A percentile compares a stretch with the other conserved stretches of the same genome.
Evolutionary conservation across 2,113 vertebrate genomes (phyloP).

Genomic region (Salvator merianae): DNA sequence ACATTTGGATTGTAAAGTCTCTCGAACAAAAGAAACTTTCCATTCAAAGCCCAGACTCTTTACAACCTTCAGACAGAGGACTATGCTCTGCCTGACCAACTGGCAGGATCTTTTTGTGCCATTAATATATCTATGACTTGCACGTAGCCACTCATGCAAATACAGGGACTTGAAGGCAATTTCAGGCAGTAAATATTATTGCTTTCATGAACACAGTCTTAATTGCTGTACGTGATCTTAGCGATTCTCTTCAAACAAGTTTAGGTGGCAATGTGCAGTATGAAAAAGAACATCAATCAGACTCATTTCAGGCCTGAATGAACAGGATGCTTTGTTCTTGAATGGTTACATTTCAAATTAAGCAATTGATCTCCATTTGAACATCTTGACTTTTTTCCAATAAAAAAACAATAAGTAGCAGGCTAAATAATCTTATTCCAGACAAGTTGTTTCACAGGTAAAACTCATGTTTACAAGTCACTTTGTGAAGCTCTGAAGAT

Average conservation of each 20-base stretch:
- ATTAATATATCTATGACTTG: neutral
- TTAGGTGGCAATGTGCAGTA: neutral
- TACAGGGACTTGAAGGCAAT: neutral
- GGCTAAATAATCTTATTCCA: slow-evolving; percentile 30
- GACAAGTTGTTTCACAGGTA: slow-evolving; percentile 46
- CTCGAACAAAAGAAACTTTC: too few relatives aligned
- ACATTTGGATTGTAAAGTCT: too few relatives aligned
- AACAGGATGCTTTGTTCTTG: slow-evolving; percentile 38
- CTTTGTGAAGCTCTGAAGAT: slow-evolving; percentile 3
- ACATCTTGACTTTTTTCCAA: neutral
- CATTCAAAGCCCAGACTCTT: too few relatives aligned
- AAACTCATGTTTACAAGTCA: slow-evolving; percentile 34
- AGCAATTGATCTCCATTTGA: slow-evolving; percentile 62
- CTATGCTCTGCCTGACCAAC: too few relatives aligned
- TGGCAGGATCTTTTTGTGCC: neutral
- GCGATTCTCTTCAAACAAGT: neutral
- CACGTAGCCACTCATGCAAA: neutral
- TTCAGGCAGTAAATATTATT: neutral
- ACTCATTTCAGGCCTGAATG: slow-evolving; percentile 17
- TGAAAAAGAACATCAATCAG: neutral
- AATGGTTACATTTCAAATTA: slow-evolving; percentile 57
- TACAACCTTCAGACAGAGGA: too few relatives aligned
- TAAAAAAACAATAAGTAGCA: slow-evolving; percentile 38
- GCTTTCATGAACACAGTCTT: neutral
- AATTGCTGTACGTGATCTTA: neutral